Percentiles rank a stretch among this genome's conserved stretches.
Conservation (phyloP, 2,888 invertebrate genomes). For the Nineta flava region DNA sequence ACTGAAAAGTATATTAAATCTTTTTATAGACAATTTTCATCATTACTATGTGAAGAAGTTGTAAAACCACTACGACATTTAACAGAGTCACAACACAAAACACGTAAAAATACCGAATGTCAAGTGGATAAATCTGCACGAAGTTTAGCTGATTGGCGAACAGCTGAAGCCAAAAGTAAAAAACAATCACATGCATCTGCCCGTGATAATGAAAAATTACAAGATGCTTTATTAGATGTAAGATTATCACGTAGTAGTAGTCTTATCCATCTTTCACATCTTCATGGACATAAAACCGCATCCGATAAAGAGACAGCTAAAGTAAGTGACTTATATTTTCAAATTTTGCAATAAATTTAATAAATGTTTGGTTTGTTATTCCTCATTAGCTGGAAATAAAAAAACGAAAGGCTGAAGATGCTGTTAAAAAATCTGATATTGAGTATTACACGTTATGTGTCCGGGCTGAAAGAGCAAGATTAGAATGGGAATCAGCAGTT, state of each 20-base stretch:
- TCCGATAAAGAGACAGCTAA: conserved; percentile 42
- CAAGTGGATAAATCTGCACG: conserved; percentile 76
- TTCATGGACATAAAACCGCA: conserved; percentile 22
- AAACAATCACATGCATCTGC: conserved; percentile 76
- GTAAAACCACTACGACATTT: conserved; percentile 71
- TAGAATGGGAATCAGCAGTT: conserved; percentile 87
- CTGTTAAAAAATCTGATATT: conserved; percentile 79
- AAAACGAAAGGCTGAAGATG: conserved; percentile 77
- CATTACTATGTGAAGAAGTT: conserved; percentile 68
- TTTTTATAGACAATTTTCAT: conserved; percentile 52
- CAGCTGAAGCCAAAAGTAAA: conserved; percentile 76
- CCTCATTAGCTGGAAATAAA: conserved; percentile 59
- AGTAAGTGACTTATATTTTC: conserved; percentile 23
- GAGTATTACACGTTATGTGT: conserved; percentile 87
- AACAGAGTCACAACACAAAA: conserved; percentile 53
- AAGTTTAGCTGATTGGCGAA: conserved; percentile 67
- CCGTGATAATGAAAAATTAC: conserved; percentile 80
- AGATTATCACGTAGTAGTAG: conserved; percentile 28
- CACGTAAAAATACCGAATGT: conserved; percentile 55
- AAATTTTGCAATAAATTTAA: background rate
- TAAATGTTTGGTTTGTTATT: background rate
- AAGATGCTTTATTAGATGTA: conserved; percentile 54
- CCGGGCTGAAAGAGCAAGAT: conserved; percentile 72
- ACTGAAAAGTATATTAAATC: too few relatives aligned
- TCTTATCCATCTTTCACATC: conserved; percentile 26